These are phyloP conservation scores for Enteromius argenteus DNA, from an alignment of 2,797 vertebrate species.

Conservation along the genomic window DNA sequence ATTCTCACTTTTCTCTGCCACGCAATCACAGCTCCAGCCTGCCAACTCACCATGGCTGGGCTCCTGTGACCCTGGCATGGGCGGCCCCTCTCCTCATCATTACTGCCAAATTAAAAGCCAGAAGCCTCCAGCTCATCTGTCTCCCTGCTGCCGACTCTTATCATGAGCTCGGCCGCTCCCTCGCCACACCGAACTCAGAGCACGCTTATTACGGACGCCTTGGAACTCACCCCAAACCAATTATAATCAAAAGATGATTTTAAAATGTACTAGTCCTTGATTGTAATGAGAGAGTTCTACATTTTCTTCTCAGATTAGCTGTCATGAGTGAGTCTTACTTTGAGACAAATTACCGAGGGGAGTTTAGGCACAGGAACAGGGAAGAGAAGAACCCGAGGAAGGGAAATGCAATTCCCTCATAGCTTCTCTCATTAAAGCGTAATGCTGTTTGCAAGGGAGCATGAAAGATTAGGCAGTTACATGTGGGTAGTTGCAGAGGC, in stretches of 20 bases:
- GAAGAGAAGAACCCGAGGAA: constrained; percentile 35
- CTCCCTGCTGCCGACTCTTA: constrained; percentile 19
- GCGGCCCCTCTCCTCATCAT: constrained; percentile 41
- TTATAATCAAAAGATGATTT: constrained; percentile 64
- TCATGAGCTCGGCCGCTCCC: constrained; percentile 20
- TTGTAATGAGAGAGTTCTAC: constrained; percentile 56
- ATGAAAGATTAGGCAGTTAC: constrained; percentile 28
- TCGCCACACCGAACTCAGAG: not conserved
- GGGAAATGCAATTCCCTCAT: constrained; percentile 26
- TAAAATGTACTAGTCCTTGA: constrained; percentile 56
- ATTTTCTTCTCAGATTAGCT: constrained; percentile 48
- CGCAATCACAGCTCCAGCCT: constrained; percentile 28
- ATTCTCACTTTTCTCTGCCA: constrained; percentile 31
- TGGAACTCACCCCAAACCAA: constrained; percentile 66
- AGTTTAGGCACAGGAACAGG: constrained; percentile 69
- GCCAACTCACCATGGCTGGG: constrained; percentile 43
- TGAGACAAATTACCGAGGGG: constrained; percentile 75
- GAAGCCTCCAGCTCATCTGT: constrained; percentile 46
- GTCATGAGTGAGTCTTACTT: constrained; percentile 47
- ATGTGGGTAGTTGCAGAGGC: constrained; percentile 7
- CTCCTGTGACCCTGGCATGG: constrained; percentile 48
- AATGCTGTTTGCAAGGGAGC: constrained; percentile 36
- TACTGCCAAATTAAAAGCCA: constrained; percentile 54
- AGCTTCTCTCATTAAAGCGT: constrained; percentile 36
- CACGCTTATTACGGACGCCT: constrained; percentile 29